Evolutionary conservation across 1,140 invertebrate species (phyloP).

Genomic region (Trichonephila clavata): DNA sequence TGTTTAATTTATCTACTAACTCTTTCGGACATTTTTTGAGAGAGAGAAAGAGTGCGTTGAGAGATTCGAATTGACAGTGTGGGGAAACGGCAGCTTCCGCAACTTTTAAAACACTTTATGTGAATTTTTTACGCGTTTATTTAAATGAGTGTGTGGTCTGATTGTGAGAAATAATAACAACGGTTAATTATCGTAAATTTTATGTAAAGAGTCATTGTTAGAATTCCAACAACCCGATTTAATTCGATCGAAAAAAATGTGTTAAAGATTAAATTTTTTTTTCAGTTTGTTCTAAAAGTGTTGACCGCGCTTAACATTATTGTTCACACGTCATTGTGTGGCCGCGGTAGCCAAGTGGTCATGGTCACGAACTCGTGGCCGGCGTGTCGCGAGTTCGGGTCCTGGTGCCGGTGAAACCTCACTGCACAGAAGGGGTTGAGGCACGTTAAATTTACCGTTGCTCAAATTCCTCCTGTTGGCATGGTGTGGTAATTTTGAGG

Average conservation of each 20-base stretch:
- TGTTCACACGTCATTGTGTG: no score
- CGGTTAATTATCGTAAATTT: neutral
- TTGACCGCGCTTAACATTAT: no score
- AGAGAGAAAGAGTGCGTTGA: neutral
- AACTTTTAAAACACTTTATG: neutral
- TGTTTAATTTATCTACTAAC: constrained; percentile 23
- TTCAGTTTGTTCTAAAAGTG: no score
- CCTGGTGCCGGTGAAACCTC: no score
- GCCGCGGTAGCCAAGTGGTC: no score
- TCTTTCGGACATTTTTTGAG: neutral
- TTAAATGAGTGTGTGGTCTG: neutral
- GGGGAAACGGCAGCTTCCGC: neutral
- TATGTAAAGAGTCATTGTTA: neutral
- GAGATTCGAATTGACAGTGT: neutral
- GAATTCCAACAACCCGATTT: neutral
- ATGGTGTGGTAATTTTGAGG: no score
- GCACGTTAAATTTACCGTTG: no score
- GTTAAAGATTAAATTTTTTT: neutral
- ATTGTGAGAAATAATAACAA: neutral
- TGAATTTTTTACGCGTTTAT: neutral
- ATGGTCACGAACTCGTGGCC: no score
- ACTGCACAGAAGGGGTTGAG: no score
- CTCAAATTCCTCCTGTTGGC: no score
- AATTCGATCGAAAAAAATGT: neutral
- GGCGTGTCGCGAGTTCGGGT: no score